phyloP scores from a whole-genome alignment of 2,797 vertebrate species.

The Rousettus madagascariensis region DNA sequence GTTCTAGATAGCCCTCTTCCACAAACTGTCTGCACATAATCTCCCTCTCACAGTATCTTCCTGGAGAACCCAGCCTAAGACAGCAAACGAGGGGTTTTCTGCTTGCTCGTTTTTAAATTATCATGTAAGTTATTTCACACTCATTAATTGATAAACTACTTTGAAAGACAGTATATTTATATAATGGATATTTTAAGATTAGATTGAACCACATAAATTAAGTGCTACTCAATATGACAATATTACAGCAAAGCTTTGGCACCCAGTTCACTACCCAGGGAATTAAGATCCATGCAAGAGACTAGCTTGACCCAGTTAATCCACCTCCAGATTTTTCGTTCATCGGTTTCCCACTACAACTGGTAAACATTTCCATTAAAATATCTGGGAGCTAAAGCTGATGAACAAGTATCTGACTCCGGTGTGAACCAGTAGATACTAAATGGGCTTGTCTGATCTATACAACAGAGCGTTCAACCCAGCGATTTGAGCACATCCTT shows the following conservation, averaged over 20 bases:
- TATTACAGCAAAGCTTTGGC: not conserved
- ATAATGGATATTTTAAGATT: not conserved
- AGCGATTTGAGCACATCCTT: constrained; percentile 54
- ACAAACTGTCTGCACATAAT: not conserved
- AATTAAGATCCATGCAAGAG: constrained; percentile 26
- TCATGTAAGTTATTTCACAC: not conserved
- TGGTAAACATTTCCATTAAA: not conserved
- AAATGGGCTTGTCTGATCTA: constrained; percentile 25
- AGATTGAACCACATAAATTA: not conserved
- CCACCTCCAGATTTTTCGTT: constrained; percentile 8
- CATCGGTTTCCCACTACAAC: constrained; percentile 32
- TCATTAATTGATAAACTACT: not conserved
- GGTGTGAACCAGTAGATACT: constrained; percentile 35
- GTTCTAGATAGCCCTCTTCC: not conserved
- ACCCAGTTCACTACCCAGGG: not conserved
- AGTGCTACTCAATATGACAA: not conserved
- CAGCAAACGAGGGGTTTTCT: not conserved
- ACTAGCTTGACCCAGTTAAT: constrained; percentile 1
- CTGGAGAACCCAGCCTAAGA: not conserved
- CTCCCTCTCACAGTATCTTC: not conserved
- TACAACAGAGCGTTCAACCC: constrained; percentile 38
- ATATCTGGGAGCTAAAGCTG: not conserved
- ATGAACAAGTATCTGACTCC: constrained; percentile 16
- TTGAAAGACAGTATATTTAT: not conserved
- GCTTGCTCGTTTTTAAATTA: constrained; percentile 20